Base-by-base conservation (phyloP, 2,113 vertebrate genomes). In the Daubentonia madagascariensis region DNA sequence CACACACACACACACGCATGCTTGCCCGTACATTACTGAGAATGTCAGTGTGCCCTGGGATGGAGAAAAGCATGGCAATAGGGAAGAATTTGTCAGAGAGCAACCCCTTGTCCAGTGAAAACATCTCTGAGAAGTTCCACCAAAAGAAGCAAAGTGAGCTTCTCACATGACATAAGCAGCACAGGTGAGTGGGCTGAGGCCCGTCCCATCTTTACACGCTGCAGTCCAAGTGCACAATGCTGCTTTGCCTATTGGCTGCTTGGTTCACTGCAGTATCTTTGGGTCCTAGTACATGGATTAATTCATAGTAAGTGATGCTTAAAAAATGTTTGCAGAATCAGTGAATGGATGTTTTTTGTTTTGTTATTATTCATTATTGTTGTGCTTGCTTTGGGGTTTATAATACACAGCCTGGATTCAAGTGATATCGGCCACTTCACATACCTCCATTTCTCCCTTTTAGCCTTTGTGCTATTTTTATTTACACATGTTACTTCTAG, bases 171-270 rank as follows among this genome's bases (percentile, higher is more conserved):
- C 10, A 32, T 45, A 16, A 16, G 3, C 4, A n/a, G 43, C 35
- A 25, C 18, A 18, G 16, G 6, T 20, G 1, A 28, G 50, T 16
- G 30, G 65, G 45, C 43, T 12, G 5, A 25, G 14, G 2, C n/a
- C 8, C n/a, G 43, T 32, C 9, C 2, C 0, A 5, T 17, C 18
- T 35, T 23, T 17, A 0, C 10, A 35, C 1, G 4, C 48, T 45
- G 43, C 28, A 16, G 13, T 18, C 25, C 32, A 12, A 68, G 43
- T 48, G n/a, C 68, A 2, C 32, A 50, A 0, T 17, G 14, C 25
- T 5, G 1, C 28, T 73, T 48, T 5, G 32, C 5, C 16, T 23
- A 11, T 12, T 50, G 32, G 7, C 6, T 20, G 32, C 28, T 67
- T 35, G 14, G 37, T 9, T 90, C 59, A 23, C 57, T 8, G 1